phyloP scores from a whole-genome alignment of 2,113 vertebrate genomes.

The Muscicapa adusta region DNA sequence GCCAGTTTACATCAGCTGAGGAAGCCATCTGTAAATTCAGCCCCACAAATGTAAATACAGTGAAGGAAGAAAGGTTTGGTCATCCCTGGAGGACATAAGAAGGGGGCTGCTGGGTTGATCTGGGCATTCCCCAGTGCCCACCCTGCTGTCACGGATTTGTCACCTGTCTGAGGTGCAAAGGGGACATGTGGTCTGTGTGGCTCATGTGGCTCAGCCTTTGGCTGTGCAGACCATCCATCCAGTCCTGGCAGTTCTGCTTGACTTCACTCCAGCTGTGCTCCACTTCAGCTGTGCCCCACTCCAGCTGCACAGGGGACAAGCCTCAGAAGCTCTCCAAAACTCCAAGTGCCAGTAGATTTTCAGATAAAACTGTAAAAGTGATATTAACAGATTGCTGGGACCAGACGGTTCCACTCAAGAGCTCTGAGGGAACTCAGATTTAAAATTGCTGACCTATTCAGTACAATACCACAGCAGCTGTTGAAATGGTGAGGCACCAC shows the following conservation, averaged over 20 bases:
- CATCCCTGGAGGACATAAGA: not conserved
- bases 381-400: not conserved
- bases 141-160: not conserved
- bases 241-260: not conserved
- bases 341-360: not conserved
- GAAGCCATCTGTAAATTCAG: not conserved
- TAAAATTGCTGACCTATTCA: conserved; percentile 40
- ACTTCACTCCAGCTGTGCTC: not conserved
- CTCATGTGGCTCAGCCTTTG: not conserved
- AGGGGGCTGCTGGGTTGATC: not conserved
- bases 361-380: not conserved
- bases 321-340: not conserved
- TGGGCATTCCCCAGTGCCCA: not conserved
- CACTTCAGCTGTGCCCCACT: not conserved
- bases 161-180: not conserved
- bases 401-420: conserved; percentile 1
- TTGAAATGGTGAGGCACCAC: not conserved
- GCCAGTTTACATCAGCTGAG: not conserved
- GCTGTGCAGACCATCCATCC: not conserved
- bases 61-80: not conserved
- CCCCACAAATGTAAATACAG: not conserved
- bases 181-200: not conserved
- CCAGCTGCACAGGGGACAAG: not conserved
- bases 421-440: conserved; percentile 1
- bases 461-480: conserved; percentile 38